Conservation (phyloP, 2,113 vertebrate genomes). For the Herpailurus yagouaroundi region DNA sequence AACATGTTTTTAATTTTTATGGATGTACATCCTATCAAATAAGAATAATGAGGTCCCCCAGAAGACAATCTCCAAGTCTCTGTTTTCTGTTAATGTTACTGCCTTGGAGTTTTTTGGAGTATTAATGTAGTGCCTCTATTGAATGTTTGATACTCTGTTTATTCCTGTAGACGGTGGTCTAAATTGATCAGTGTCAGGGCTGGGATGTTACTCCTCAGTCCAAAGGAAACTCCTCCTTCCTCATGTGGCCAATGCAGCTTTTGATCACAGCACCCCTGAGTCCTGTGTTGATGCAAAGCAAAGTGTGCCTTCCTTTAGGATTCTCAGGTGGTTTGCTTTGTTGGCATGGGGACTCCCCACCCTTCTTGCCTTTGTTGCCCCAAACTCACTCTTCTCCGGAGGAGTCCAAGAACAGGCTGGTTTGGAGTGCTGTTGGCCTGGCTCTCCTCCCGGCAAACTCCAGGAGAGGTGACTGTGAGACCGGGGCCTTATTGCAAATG, state of each 20-base stretch:
- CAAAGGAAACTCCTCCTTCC: not conserved
- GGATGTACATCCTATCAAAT: not conserved
- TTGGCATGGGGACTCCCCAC: not conserved
- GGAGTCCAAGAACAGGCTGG: not conserved
- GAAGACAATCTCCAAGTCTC: not conserved
- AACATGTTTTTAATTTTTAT: not conserved
- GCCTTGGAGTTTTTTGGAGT: not conserved
- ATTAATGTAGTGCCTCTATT: not conserved
- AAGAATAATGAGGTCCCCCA: not conserved
- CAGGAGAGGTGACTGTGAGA: not conserved
- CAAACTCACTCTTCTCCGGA: not conserved
- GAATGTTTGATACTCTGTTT: not conserved
- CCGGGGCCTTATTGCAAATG: not conserved
- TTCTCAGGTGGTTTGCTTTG: not conserved
- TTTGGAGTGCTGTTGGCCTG: not conserved
- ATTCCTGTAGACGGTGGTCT: not conserved
- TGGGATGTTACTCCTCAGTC: not conserved
- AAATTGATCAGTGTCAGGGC: not conserved
- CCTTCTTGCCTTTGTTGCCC: not conserved
- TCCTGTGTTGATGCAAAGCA: not conserved
- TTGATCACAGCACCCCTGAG: not conserved
- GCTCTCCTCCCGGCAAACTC: not conserved
- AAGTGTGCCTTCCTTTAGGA: not conserved
- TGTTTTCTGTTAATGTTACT: not conserved
- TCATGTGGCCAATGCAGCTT: not conserved